Percentiles rank a stretch among this genome's conserved stretches.
Conservation (phyloP, 37 sponge, comb jelly and placozoan genomes). For the Haliclona indistincta region DNA sequence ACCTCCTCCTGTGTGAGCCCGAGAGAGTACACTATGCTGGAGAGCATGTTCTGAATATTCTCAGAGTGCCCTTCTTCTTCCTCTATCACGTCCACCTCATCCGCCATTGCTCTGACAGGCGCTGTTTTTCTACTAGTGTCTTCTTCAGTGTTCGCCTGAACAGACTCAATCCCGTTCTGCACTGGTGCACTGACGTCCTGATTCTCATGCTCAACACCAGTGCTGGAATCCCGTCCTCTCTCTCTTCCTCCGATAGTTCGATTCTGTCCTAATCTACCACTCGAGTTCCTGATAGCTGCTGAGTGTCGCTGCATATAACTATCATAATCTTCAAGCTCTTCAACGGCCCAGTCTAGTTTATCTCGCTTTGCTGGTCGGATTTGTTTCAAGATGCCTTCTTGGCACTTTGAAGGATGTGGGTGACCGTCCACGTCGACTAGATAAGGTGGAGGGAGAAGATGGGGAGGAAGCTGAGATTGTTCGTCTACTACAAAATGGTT, state of each 20-base stretch:
- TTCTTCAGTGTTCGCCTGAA: too few species aligned
- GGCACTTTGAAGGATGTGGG: conserved; percentile 59
- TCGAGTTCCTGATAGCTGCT: background rate
- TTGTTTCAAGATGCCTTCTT: conserved; percentile 44
- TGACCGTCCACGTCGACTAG: conserved; percentile 80
- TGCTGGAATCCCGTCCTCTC: background rate
- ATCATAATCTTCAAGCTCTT: conserved; percentile 55
- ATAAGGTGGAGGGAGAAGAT: too few species aligned
- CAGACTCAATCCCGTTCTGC: too few species aligned
- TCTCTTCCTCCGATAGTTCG: background rate
- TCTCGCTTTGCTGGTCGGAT: conserved; percentile 45
- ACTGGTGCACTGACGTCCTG: background rate
- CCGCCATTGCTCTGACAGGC: background rate
- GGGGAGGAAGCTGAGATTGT: too few species aligned
- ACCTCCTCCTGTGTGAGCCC: conserved; percentile 55
- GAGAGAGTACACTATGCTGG: conserved; percentile 58
- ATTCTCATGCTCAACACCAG: background rate
- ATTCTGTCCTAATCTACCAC: conserved; percentile 1
- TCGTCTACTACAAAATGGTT: too few species aligned
- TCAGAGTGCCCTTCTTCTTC: background rate
- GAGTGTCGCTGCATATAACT: conserved; percentile 51
- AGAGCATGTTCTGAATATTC: conserved; percentile 54
- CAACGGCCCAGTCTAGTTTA: background rate
- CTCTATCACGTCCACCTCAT: conserved; percentile 11
- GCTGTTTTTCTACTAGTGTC: background rate